phyloP scores from a whole-genome alignment of 2,888 invertebrate genomes.

The Ormyrus rosae region DNA sequence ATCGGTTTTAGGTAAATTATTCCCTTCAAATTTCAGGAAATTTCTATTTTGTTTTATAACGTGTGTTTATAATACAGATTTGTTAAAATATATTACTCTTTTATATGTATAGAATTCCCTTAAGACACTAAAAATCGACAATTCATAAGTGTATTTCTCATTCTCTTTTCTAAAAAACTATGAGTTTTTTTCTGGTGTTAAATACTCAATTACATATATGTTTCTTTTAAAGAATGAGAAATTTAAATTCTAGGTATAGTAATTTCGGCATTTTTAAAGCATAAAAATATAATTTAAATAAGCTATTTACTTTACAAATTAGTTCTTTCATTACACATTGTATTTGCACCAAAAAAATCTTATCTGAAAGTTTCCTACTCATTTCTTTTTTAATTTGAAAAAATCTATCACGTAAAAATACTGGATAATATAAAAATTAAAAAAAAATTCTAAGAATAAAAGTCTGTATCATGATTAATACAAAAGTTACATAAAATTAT shows the following conservation, averaged over 20 bases:
- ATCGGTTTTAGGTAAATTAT: constrained; percentile 51
- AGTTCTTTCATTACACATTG: background rate
- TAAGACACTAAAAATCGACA: constrained; percentile 61
- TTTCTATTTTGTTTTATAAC: constrained; percentile 55
- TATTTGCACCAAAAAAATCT: constrained; percentile 16
- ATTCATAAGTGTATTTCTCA: constrained; percentile 49
- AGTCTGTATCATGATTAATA: background rate
- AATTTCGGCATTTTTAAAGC: constrained; percentile 36
- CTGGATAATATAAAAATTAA: constrained; percentile 9
- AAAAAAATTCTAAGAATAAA: background rate
- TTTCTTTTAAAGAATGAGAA: constrained; percentile 40
- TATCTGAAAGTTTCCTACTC: constrained; percentile 27
- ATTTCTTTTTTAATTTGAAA: background rate
- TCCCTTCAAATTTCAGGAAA: constrained; percentile 48
- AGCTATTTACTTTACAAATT: constrained; percentile 23
- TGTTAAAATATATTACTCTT: constrained; percentile 64
- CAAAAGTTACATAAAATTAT: background rate
- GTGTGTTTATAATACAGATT: constrained; percentile 60
- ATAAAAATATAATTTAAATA: constrained; percentile 26
- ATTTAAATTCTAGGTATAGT: constrained; percentile 50
- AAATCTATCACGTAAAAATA: constrained; percentile 21
- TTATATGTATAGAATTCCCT: constrained; percentile 62
- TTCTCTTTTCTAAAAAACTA: constrained; percentile 50
- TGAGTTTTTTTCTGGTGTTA: constrained; percentile 36
- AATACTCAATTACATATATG: constrained; percentile 49